Percentiles rank a stretch among this genome's conserved stretches.
Evolutionary conservation across 2,113 vertebrate genomes (phyloP).

Genomic region (Siphamia tubifer): DNA sequence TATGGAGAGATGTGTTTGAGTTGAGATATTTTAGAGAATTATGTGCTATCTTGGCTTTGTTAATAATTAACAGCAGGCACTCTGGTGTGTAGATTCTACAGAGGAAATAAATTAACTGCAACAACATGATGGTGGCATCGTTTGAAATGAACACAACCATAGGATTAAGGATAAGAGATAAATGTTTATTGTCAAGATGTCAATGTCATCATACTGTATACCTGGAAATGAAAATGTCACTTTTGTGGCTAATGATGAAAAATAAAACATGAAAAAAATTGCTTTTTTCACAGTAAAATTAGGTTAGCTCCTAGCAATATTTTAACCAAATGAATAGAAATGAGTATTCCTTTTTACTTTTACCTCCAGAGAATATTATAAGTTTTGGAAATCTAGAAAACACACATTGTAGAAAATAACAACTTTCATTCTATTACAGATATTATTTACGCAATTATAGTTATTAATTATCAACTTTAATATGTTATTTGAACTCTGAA

Average conservation of each 20-base stretch:
- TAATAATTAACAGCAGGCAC: constrained; percentile 36
- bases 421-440: no score
- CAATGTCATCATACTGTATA: background rate
- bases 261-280: background rate
- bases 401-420: no score
- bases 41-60: constrained; percentile 1
- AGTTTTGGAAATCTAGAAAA: background rate
- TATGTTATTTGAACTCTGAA: no score
- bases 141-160: background rate
- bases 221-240: no score
- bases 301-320: background rate
- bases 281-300: background rate
- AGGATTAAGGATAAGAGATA: background rate
- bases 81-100: background rate
- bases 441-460: no score
- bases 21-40: constrained; percentile 13
- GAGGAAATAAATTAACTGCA: constrained; percentile 20
- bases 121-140: background rate
- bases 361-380: background rate
- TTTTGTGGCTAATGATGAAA: no score
- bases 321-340: background rate
- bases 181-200: background rate
- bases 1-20: constrained; percentile 31
- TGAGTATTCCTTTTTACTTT: background rate
- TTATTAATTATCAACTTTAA: no score